Base-by-base conservation (phyloP, 1,140 invertebrate species). In the Octopus sinensis region DNA sequence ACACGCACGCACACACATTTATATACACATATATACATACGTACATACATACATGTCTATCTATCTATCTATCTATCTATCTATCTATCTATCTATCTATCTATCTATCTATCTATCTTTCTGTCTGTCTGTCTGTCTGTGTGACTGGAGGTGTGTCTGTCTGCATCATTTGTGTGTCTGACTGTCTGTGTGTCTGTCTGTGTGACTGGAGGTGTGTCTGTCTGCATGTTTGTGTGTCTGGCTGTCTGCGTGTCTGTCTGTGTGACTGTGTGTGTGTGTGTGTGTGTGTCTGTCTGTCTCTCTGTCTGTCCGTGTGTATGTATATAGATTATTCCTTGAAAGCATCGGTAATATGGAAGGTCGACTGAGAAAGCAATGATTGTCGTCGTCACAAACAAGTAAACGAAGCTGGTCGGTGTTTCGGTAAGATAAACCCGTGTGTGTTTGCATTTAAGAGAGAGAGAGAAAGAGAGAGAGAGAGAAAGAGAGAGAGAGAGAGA, bases 51-150 rank as follows among this genome's bases (percentile, higher is more conserved):
- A 62, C 17, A 6, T 62, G 17, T 62, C 56, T 62, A 62, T 62
- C 56, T 62, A 62, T 62, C 56, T 62, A 62, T 62, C 56, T 62
- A 62, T 62, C 56, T 62, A 62, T 62, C 56, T 62, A 62, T 62
- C 56, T 62, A 62, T 62, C 56, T 62, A 62, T 62, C 56, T 62
- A 62, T 62, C 56, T 62, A 62, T 62, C 56, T 62, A 62, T 62
- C 56, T 62, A 62, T 62, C 56, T 62, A 62, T 62, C 56, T 62
- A 62, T 62, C 56, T 62, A 9, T 62, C 56, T 62, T 62, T 62
- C 56, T 17, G 17, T 62, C 6, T 62, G 6, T 62, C 17, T 62
- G 56, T 9, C 56, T 9, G 6, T 62, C 17, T 62, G 56, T 9
- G 6, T 17, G 6, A 62, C 17, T 62, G 17, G 6, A 17, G 56